Conservation (phyloP, 2,797 vertebrate species). For the Peromyscus attwateri region DNA sequence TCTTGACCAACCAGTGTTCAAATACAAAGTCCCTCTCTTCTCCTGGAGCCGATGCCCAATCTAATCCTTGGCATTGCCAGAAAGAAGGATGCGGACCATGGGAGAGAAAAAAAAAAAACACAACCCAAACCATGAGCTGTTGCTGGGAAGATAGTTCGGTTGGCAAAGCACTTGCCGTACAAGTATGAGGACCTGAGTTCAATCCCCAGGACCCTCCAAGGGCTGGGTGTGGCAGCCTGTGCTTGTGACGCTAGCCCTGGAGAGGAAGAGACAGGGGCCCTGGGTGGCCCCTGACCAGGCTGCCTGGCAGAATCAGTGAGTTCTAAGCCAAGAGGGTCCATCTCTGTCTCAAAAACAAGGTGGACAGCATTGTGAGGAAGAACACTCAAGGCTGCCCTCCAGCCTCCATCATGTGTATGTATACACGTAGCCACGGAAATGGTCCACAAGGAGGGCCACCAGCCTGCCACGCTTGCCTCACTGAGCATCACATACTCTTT, state of each 20-base stretch:
- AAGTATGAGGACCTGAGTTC: background rate
- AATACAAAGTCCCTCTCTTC: background rate
- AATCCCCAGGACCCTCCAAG: background rate
- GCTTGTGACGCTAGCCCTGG: background rate
- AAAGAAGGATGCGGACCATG: rapidly evolving
- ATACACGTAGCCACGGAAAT: background rate
- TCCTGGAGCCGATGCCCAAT: background rate
- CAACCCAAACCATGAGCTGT: rapidly evolving
- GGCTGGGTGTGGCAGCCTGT: too few species aligned
- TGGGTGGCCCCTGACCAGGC: background rate
- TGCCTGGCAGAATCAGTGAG: background rate
- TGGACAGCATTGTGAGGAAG: background rate
- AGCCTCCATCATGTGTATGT: background rate
- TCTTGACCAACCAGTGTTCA: rapidly evolving
- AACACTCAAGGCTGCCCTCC: background rate
- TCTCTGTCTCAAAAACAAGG: background rate
- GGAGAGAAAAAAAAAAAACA: background rate
- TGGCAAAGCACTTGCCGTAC: background rate
- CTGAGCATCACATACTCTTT: background rate
- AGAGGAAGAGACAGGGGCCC: background rate
- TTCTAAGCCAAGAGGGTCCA: background rate
- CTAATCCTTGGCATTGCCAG: background rate
- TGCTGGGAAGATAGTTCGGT: background rate
- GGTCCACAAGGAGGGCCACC: background rate
- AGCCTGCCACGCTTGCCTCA: background rate